phyloP scores from a whole-genome alignment of 2,797 vertebrate genomes.

The Poecilia picta region DNA sequence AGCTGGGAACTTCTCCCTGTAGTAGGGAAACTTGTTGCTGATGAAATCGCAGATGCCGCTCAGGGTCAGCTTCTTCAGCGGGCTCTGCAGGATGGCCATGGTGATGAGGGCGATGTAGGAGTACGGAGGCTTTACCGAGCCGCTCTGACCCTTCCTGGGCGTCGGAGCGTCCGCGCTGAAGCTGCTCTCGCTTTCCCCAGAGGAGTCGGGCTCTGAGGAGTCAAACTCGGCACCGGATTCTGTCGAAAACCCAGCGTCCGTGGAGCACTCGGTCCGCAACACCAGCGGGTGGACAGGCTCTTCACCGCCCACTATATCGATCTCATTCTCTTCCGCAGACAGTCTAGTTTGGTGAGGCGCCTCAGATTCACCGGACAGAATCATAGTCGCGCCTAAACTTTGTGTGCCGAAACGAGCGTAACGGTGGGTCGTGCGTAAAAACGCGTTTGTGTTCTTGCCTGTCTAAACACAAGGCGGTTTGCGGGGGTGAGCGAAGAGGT shows the following conservation, averaged over 20 bases:
- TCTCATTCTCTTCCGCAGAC: slow-evolving; percentile 72
- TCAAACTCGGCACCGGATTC: slow-evolving; percentile 64
- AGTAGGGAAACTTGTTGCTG: slow-evolving; percentile 91
- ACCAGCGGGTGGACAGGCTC: slow-evolving; percentile 41
- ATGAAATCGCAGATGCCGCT: slow-evolving; percentile 93
- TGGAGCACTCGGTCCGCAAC: slow-evolving; percentile 41
- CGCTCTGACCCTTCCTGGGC: slow-evolving; percentile 59
- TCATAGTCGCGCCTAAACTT: slow-evolving; percentile 69
- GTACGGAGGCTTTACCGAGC: slow-evolving; percentile 87
- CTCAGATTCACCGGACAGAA: slow-evolving; percentile 74
- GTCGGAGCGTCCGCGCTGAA: slow-evolving; percentile 63
- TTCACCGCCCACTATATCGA: slow-evolving; percentile 78
- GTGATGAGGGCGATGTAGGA: slow-evolving; percentile 95
- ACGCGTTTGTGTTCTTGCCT: slow-evolving; percentile 21
- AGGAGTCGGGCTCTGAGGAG: slow-evolving; percentile 75
- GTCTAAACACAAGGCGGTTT: slow-evolving; percentile 28
- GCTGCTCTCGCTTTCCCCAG: slow-evolving; percentile 74
- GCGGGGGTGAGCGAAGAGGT: slow-evolving; percentile 37
- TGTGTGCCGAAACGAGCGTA: slow-evolving; percentile 28
- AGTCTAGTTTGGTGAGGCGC: slow-evolving; percentile 54
- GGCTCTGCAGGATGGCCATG: slow-evolving; percentile 93
- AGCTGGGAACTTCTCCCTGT: slow-evolving; percentile 89
- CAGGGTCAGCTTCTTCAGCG: slow-evolving; percentile 88
- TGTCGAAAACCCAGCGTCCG: slow-evolving; percentile 52
- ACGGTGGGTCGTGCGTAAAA: slow-evolving; percentile 59